Conservation (phyloP, 2,888 invertebrate genomes). For the Trilocha varians region DNA sequence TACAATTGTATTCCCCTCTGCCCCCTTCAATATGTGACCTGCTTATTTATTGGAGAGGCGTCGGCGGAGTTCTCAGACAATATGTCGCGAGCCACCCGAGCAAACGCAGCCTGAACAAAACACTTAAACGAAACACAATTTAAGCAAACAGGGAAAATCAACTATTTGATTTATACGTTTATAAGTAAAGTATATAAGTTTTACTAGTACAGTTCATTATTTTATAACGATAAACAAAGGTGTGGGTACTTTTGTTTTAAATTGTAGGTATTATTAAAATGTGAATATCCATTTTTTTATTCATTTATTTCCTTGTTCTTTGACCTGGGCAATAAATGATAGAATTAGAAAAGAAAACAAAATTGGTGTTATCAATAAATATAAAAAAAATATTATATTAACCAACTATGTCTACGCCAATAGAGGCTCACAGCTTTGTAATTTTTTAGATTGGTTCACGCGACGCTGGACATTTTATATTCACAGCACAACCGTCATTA, state of each 20-base stretch:
- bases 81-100: constrained; percentile 62
- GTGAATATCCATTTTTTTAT: too few relatives aligned
- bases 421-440: constrained; percentile 3
- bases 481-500: constrained; percentile 61
- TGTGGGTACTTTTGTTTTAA: too few relatives aligned
- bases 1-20: constrained; percentile 69
- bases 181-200: too few relatives aligned
- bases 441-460: constrained; percentile 19
- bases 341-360: too few relatives aligned
- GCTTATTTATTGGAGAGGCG: constrained; percentile 71
- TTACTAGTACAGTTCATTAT: too few relatives aligned
- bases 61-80: constrained; percentile 68
- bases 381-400: too few relatives aligned
- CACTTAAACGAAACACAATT: constrained; percentile 62
- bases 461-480: constrained; percentile 46
- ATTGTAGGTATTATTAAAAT: too few relatives aligned
- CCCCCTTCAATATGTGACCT: constrained; percentile 73
- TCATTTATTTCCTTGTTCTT: too few relatives aligned
- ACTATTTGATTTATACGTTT: constrained; percentile 54
- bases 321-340: too few relatives aligned
- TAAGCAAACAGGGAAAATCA: constrained; percentile 46
- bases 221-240: too few relatives aligned
- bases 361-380: too few relatives aligned
- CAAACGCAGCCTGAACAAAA: constrained; percentile 44
- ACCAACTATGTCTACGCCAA: not conserved